Conservation (phyloP, 2,113 vertebrate genomes). For the Thymallus thymallus region DNA sequence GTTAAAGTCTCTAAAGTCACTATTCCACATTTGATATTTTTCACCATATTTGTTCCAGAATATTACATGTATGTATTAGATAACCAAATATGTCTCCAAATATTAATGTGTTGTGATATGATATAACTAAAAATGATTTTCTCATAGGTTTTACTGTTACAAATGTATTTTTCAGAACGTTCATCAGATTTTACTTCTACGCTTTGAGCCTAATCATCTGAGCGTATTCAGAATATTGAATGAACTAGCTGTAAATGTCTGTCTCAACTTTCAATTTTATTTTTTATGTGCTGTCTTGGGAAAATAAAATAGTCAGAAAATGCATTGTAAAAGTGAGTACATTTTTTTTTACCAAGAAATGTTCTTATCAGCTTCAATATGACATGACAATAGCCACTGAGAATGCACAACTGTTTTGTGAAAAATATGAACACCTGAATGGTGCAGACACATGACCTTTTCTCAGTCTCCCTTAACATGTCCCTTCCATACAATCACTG, state of each 20-base stretch:
- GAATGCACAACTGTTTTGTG: slow-evolving; percentile 80
- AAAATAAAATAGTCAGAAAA: not conserved
- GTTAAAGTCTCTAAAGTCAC: slow-evolving; percentile 8
- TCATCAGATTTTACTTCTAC: too few relatives aligned
- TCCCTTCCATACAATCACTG: slow-evolving; percentile 78
- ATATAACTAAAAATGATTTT: too few relatives aligned
- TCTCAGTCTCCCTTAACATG: slow-evolving; percentile 78
- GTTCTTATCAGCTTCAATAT: slow-evolving; percentile 57
- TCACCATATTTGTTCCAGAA: not conserved
- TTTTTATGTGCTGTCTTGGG: slow-evolving; percentile 1
- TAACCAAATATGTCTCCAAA: not conserved
- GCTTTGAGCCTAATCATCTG: too few relatives aligned
- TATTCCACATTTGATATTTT: not conserved
- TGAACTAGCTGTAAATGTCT: too few relatives aligned
- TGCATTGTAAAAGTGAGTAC: slow-evolving; percentile 48
- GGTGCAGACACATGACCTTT: slow-evolving; percentile 83
- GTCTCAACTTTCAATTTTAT: too few relatives aligned
- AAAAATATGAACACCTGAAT: slow-evolving; percentile 80
- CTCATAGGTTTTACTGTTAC: too few relatives aligned
- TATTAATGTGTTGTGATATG: too few relatives aligned
- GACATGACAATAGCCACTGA: slow-evolving; percentile 75
- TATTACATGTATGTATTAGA: not conserved
- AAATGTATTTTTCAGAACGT: too few relatives aligned
- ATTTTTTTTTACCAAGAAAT: slow-evolving; percentile 46
- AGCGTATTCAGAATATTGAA: too few relatives aligned